Conservation (phyloP, 2,888 invertebrate species). For the Calliscelio sp. region DNA sequence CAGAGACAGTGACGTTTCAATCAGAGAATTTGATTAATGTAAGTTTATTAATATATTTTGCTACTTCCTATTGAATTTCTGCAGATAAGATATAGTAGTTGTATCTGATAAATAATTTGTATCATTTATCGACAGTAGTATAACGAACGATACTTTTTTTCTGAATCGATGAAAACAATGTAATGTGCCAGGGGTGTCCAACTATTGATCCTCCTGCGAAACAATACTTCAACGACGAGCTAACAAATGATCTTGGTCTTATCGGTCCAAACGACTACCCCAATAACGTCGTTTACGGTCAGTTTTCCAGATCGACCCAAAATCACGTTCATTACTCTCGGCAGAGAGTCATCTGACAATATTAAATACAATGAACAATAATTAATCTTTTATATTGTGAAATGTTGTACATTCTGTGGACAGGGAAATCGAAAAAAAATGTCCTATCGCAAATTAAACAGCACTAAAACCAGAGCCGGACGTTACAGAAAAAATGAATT, state of each 20-base stretch:
- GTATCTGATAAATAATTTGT: slow-evolving; percentile 55
- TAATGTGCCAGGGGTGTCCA: slow-evolving; percentile 74
- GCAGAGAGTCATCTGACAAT: slow-evolving; percentile 6
- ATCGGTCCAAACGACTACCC: slow-evolving; percentile 78
- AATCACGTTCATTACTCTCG: slow-evolving; percentile 54
- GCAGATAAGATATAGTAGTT: slow-evolving; percentile 19
- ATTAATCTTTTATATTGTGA: no score
- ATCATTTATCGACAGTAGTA: slow-evolving; percentile 45
- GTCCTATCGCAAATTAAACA: slow-evolving; percentile 83
- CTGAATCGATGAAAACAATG: slow-evolving; percentile 83
- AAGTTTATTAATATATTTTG: no score
- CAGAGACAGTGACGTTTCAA: no score
- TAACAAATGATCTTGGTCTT: slow-evolving; percentile 85
- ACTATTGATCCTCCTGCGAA: slow-evolving; percentile 83
- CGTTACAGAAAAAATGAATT: slow-evolving; percentile 81
- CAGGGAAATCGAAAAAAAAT: no score
- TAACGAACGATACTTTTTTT: slow-evolving; percentile 72
- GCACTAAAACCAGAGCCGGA: slow-evolving; percentile 77
- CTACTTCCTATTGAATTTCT: no score
- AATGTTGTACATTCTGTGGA: no score
- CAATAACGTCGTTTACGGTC: slow-evolving; percentile 68
- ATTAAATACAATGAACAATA: no score
- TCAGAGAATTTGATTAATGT: no score
- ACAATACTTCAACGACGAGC: slow-evolving; percentile 83
- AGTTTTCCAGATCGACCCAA: slow-evolving; percentile 57